A percentile compares a stretch with the other conserved stretches of the same genome.
These are phyloP conservation scores for Coleophora deauratella DNA, from an alignment of 2,888 invertebrate genomes.

Conservation along the genomic window DNA sequence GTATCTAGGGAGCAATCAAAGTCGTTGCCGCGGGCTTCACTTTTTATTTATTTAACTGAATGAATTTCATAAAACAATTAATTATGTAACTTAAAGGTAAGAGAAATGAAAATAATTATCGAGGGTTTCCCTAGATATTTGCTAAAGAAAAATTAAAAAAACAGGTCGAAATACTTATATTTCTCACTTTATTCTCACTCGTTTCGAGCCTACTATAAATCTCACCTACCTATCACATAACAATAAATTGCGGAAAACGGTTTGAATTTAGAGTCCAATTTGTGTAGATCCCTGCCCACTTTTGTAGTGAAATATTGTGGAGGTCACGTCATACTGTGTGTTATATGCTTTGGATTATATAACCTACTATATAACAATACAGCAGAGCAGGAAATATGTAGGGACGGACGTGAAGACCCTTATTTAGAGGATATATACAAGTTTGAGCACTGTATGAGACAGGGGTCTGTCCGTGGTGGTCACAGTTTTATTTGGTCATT, in stretches of 20 bases:
- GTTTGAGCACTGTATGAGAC: conserved; percentile 19
- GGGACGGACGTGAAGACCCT: conserved; percentile 24
- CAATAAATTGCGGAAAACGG: conserved; percentile 17
- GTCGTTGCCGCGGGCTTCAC: too few species aligned
- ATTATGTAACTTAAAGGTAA: too few species aligned
- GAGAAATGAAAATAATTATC: too few species aligned
- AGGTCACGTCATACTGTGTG: conserved; percentile 15
- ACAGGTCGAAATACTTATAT: too few species aligned
- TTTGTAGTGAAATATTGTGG: conserved; percentile 3
- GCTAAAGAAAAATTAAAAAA: too few species aligned
- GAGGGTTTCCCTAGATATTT: too few species aligned
- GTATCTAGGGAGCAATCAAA: too few species aligned
- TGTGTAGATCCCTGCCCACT: conserved; percentile 10
- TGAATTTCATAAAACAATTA: too few species aligned
- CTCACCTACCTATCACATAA: conserved; percentile 10
- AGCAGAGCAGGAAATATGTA: conserved; percentile 33
- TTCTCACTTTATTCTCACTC: too few species aligned
- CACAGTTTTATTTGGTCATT: too few species aligned
- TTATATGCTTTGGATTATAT: conserved; percentile 16
- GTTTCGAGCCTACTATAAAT: too few species aligned
- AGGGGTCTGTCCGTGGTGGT: conserved; percentile 6
- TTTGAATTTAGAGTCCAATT: conserved; percentile 13
- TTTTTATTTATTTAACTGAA: too few species aligned
- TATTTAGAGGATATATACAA: conserved; percentile 24
- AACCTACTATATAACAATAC: conserved; percentile 10